phyloP scores from a whole-genome alignment of 2,797 vertebrate species.

The Neostethus bicornis region DNA sequence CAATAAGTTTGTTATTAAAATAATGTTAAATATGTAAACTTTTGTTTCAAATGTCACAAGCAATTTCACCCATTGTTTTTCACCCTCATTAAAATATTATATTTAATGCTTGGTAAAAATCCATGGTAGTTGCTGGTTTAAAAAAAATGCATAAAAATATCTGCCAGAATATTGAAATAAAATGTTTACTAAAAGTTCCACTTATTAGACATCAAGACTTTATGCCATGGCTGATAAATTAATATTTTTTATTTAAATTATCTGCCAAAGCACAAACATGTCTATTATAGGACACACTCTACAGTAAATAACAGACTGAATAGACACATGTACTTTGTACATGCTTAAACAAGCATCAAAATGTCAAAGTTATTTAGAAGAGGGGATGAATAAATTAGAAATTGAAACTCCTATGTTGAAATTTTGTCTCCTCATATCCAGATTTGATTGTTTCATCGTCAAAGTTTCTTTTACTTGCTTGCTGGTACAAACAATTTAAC shows the following conservation, averaged over 20 bases:
- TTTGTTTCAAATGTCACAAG: conserved; percentile 29
- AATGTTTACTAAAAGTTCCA: background rate
- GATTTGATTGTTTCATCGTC: background rate
- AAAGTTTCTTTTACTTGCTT: background rate
- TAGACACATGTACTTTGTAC: background rate
- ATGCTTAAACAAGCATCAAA: background rate
- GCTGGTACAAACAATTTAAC: background rate
- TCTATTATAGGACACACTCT: background rate
- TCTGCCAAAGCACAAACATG: background rate
- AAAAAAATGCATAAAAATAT: background rate
- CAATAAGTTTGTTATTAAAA: conserved; percentile 17
- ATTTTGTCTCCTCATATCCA: background rate
- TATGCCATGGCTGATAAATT: background rate
- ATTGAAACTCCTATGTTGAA: background rate
- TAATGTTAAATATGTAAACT: conserved; percentile 50
- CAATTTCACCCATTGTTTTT: conserved; percentile 21
- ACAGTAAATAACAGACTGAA: background rate
- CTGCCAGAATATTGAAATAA: background rate
- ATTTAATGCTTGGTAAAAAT: background rate
- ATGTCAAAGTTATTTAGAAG: background rate
- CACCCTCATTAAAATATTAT: background rate
- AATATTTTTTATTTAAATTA: background rate
- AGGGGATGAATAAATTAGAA: background rate
- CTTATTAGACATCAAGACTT: background rate
- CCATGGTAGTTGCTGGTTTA: background rate